phyloP scores from a whole-genome alignment of 2,113 vertebrate genomes.

The Aegithalos caudatus region DNA sequence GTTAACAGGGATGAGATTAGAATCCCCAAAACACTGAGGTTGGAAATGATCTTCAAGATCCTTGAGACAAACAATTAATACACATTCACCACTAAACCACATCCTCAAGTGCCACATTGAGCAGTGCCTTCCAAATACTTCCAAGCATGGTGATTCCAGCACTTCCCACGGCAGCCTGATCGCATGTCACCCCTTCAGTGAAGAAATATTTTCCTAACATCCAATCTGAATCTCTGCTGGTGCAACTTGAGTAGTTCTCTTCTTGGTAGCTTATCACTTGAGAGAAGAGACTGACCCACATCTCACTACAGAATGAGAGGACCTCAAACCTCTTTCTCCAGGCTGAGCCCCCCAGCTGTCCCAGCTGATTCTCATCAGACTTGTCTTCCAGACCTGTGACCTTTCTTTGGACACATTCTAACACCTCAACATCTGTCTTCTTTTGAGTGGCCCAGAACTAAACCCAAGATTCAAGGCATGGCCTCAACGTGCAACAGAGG shows the following conservation, averaged over 20 bases:
- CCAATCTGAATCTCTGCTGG: neutral
- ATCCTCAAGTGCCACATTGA: neutral
- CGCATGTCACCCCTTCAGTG: neutral
- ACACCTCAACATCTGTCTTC: neutral
- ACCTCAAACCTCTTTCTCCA: neutral
- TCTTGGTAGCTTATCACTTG: neutral
- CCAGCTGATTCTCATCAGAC: neutral
- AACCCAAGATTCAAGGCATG: neutral
- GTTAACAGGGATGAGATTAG: neutral
- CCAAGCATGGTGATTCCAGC: neutral
- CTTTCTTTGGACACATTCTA: neutral
- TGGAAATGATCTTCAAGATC: neutral
- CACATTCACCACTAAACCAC: neutral
- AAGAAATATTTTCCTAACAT: neutral
- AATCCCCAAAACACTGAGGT: neutral
- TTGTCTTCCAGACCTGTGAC: neutral
- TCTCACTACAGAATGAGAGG: neutral
- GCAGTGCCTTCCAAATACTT: neutral
- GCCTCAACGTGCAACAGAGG: no score
- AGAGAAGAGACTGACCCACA: fast-evolving
- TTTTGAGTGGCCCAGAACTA: neutral
- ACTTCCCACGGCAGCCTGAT: neutral
- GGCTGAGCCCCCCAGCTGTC: neutral
- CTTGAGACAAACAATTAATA: neutral
- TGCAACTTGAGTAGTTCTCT: neutral